Evolutionary conservation across 2,113 vertebrate species (phyloP), one percentile per base, ranked within the genome.

Genomic region (Phocoena sinus): DNA sequence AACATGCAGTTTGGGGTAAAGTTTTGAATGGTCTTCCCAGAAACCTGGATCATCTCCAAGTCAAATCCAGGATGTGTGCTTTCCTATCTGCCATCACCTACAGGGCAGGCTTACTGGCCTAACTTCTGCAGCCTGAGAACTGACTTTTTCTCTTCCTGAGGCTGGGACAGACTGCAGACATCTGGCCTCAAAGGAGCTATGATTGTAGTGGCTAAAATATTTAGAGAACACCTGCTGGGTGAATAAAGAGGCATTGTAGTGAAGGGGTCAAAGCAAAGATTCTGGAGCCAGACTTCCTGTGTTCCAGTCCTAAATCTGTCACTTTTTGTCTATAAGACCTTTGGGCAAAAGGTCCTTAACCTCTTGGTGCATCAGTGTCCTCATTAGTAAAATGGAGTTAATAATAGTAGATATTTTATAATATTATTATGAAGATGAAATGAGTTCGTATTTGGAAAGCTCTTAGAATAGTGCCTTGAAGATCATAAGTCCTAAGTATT

Each of bases 11-110:
- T 93, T 63, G 33, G 13, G 80, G 25, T 91, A 81, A 87, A 44
- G 18, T 81, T 92, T 67, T 88, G 26, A 90, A 83, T 74, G 33
- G 5, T 86, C 41, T 91, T 97, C 97, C 82, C 15, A 79, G 82
- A 96, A 93, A 71, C 14, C n/a, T 94, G 47, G 10, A 63, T 92
- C 14, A 3, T 87, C 53, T 84, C 77, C 44, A 76, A 79, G 82
- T 67, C 67, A 95, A 68, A 81, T 91, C 36, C 67, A 96, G 26
- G 26, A 41, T 50, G 6, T 70, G 6, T 85, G 31, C 47, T 56
- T 91, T 90, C 41, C 53, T 38, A 44, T 73, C 82, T 95, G 67
- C 79, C 79, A 79, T 11, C 53, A 91, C 83, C 47, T 71, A 70
- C 28, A 31, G 6, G 33, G 33, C 26, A 73, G 44, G n/a, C 17